Conservation (phyloP, 1,140 invertebrate species). For the Limonius californicus region DNA sequence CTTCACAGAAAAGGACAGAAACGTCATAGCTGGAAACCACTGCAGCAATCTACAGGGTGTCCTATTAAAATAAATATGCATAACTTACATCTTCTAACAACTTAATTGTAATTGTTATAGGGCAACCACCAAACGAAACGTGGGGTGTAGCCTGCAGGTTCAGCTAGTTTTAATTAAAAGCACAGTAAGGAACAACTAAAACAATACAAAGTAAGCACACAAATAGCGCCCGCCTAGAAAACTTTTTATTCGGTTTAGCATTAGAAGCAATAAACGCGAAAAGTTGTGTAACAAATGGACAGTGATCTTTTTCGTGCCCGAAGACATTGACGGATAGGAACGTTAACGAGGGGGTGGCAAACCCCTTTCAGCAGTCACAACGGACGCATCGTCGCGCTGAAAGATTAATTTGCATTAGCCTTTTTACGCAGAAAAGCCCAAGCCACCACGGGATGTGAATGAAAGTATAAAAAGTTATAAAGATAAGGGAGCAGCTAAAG, state of each 20-base stretch:
- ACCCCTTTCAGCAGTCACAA: neutral
- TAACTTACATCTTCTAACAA: too few relatives aligned
- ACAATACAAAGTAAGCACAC: too few relatives aligned
- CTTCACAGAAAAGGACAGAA: too few relatives aligned
- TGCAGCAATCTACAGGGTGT: too few relatives aligned
- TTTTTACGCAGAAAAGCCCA: neutral
- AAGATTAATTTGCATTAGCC: conserved; percentile 1
- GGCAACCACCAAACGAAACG: too few relatives aligned
- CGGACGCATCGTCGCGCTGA: neutral
- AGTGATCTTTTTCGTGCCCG: neutral
- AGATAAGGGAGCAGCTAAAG: neutral
- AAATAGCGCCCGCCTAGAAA: too few relatives aligned
- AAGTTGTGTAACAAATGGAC: neutral
- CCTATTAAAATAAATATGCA: too few relatives aligned
- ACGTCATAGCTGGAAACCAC: too few relatives aligned
- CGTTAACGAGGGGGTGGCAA: neutral
- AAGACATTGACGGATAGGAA: neutral
- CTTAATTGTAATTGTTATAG: too few relatives aligned
- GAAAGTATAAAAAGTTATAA: neutral
- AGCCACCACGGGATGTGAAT: neutral
- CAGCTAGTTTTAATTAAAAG: too few relatives aligned
- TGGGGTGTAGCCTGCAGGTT: too few relatives aligned
- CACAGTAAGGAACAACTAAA: too few relatives aligned
- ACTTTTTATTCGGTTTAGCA: neutral
- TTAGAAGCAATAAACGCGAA: neutral